These are phyloP conservation scores for Aplidium turbinatum DNA, from an alignment of 23 tunicate genomes.

Conservation along the genomic window DNA sequence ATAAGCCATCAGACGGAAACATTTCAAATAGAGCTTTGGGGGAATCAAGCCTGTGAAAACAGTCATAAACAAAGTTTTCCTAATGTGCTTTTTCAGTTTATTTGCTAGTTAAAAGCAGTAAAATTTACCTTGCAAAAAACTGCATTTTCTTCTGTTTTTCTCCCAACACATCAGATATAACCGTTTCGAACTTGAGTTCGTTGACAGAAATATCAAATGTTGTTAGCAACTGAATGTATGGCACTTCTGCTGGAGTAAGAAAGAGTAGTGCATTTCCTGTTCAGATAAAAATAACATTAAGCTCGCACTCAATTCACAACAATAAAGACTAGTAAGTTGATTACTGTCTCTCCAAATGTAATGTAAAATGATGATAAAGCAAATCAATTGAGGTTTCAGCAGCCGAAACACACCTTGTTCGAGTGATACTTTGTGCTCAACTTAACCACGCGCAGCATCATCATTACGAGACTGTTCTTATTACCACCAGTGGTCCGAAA, in stretches of 20 bases:
- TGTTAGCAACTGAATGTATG: conserved; percentile 53
- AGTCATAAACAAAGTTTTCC: neutral
- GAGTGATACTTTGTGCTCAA: too few species aligned
- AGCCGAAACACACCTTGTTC: too few species aligned
- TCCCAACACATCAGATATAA: conserved; percentile 44
- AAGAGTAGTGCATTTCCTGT: conserved; percentile 83
- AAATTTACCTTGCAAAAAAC: neutral
- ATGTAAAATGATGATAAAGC: too few species aligned
- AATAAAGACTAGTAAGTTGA: neutral
- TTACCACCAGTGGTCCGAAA: too few species aligned
- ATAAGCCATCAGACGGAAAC: neutral
- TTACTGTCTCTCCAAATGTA: too few species aligned
- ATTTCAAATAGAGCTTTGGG: neutral
- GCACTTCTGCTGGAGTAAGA: conserved; percentile 81
- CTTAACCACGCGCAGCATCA: too few species aligned
- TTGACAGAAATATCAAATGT: conserved; percentile 59
- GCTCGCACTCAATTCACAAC: neutral
- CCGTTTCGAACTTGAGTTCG: conserved; percentile 58
- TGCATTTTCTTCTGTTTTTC: conserved; percentile 4
- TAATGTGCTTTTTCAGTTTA: neutral
- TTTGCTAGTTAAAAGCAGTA: too few species aligned
- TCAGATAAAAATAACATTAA: too few species aligned
- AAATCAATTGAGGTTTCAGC: too few species aligned
- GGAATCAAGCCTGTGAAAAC: neutral
- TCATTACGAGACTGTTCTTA: too few species aligned